Base-by-base conservation (phyloP, 2,113 vertebrate species). In the Gobiocypris rarus region DNA sequence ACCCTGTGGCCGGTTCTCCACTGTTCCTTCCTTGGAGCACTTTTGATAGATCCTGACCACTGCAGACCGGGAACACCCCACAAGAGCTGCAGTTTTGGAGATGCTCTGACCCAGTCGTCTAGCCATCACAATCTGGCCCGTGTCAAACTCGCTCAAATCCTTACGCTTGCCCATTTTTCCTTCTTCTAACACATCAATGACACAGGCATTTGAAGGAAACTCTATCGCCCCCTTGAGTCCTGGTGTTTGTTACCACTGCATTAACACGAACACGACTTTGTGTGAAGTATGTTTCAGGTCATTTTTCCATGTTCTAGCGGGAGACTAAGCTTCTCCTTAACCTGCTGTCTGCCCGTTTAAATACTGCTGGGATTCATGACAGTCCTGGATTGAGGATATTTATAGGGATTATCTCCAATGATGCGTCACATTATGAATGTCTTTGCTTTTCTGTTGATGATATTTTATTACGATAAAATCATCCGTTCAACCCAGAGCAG, bases 381-480 rank as follows among this genome's bases (percentile, higher is more conserved):
- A 9, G 65, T 41, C 1, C 19, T 70, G 65, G 34, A 22, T 45
- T 43, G 74, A 58, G 31, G 28, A 89, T 85, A 90, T 71, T 73
- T 83, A 89, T 41, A 75, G 69, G 43, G 43, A 45, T 45, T n/a
- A 74, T 74, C 70, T 73, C 74, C 81, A 75, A 65, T 87, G 19
- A 63, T 54, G 67, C 79, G 83, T 85, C 77, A 84, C 22, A 82
- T 81, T 75, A 70, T 76, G 7, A 75, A 78, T 82, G 61, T 79
- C 43, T 67, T 34, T 10, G 31, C 54, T 89, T 87, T 87, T 80
- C 89, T 84, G 79, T 69, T 61, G 26, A 69, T 82, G 83, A 75
- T 82, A 15, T 67, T 34, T 50, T 19, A 7, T 19, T 7, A 52
- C 1, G 15, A 19, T 19, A 54, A 19, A 54, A 19, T 54, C 5